Conservation (phyloP, 2,888 invertebrate genomes). For the Branchellion lobata region DNA sequence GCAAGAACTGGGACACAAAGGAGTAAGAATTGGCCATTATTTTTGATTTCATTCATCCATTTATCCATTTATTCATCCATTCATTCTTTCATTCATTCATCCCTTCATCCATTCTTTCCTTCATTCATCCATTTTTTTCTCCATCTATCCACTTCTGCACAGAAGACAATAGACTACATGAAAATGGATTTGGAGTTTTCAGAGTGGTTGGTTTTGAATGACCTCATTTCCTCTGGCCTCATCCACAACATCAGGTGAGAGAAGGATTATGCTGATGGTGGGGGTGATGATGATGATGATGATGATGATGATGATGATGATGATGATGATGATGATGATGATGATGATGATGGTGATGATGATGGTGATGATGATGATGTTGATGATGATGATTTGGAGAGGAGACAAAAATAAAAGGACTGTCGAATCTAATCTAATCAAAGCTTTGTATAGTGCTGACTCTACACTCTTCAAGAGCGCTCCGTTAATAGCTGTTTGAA, state of each 20-base stretch:
- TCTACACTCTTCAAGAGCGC: no score
- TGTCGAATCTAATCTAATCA: no score
- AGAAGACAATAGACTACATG: constrained; percentile 59
- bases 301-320: constrained; percentile 38
- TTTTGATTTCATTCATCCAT: no score
- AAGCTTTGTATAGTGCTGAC: no score
- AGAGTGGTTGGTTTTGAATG: constrained; percentile 58
- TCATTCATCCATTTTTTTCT: background rate
- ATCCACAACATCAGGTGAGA: constrained; percentile 37
- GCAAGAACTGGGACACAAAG: constrained; percentile 56
- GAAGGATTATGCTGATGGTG: no score
- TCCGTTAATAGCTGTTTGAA: no score
- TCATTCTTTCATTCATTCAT: no score
- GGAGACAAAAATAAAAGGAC: no score
- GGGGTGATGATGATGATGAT: constrained; percentile 33
- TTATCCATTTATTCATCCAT: no score
- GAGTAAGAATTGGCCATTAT: no score
- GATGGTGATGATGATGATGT: constrained; percentile 11
- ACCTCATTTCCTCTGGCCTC: constrained; percentile 49
- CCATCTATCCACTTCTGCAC: constrained; percentile 50
- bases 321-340: constrained; percentile 41
- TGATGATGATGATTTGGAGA: background rate
- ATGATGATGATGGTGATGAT: constrained; percentile 40
- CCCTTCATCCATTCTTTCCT: no score
- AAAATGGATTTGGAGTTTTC: constrained; percentile 62